phyloP scores from a whole-genome alignment of 2,797 vertebrate genomes.

The Morus bassanus region DNA sequence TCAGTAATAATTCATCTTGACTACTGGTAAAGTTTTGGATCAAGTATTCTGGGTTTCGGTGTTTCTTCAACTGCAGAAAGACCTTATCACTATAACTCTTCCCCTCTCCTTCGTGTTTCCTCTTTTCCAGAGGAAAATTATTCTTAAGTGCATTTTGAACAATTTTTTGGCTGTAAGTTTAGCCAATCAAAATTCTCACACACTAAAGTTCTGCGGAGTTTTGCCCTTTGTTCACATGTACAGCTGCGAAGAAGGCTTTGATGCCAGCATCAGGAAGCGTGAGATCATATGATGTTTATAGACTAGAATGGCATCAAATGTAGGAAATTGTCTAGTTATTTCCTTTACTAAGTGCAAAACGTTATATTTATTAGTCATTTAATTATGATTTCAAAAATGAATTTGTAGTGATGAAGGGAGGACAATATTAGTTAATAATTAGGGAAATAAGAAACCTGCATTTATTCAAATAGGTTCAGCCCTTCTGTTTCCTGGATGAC shows the following conservation, averaged over 20 bases:
- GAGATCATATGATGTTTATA: constrained; percentile 31
- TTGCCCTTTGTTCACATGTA: neutral
- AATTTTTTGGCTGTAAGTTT: neutral
- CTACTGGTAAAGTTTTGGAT: neutral
- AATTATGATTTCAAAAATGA: constrained; percentile 66
- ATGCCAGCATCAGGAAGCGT: neutral
- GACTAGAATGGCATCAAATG: constrained; percentile 10
- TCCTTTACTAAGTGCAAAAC: constrained; percentile 58
- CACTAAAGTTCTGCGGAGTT: neutral
- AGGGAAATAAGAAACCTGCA: constrained; percentile 57
- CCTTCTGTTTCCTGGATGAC: constrained; percentile 54
- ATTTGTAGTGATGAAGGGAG: constrained; percentile 47
- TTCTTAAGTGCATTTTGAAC: neutral
- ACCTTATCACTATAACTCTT: neutral
- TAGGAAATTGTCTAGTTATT: constrained; percentile 57
- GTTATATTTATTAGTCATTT: constrained; percentile 64
- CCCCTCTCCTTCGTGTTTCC: accelerated
- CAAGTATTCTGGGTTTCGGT: neutral
- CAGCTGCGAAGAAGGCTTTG: neutral
- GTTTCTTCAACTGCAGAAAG: neutral
- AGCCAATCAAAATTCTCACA: neutral
- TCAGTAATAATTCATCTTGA: neutral
- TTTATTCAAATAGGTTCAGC: constrained; percentile 54
- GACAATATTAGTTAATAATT: constrained; percentile 62
- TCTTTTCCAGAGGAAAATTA: neutral